These are phyloP conservation scores for Drosophila jambulina DNA, from an alignment of 1,140 invertebrate species.

Conservation along the genomic window DNA sequence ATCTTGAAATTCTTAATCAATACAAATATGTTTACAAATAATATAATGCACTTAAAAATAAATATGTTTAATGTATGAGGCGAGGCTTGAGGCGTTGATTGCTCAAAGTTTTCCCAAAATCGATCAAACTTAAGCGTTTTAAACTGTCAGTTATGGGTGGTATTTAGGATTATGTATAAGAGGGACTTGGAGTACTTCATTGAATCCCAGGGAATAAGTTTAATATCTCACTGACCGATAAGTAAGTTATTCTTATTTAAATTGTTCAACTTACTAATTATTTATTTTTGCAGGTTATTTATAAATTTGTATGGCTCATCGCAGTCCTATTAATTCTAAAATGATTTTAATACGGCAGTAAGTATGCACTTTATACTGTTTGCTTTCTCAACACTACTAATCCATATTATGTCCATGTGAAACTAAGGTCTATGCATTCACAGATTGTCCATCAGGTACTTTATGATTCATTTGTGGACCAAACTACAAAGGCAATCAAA, in stretches of 20 bases:
- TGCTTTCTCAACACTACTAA: not conserved
- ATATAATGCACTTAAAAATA: constrained; percentile 70
- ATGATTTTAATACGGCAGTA: not conserved
- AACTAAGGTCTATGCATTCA: not conserved
- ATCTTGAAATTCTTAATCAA: constrained; percentile 80
- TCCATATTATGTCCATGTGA: not conserved
- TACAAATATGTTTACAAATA: constrained; percentile 74
- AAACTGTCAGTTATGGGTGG: not conserved
- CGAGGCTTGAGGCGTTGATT: constrained; percentile 72
- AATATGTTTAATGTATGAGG: constrained; percentile 63
- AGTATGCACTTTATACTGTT: not conserved
- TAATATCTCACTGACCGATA: too few relatives aligned
- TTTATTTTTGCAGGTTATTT: not conserved
- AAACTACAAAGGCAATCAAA: not conserved
- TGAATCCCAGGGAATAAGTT: not conserved
- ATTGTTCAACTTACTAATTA: not conserved
- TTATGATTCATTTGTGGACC: not conserved
- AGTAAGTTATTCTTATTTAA: not conserved
- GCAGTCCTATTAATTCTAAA: too few relatives aligned
- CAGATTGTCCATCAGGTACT: not conserved
- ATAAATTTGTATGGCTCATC: not conserved
- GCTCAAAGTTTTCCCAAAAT: constrained; percentile 61
- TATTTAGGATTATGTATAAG: too few relatives aligned
- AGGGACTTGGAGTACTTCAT: too few relatives aligned
- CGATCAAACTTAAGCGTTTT: constrained; percentile 15